phyloP scores from a whole-genome alignment of 2,113 vertebrate species.

The Haemorhous mexicanus region DNA sequence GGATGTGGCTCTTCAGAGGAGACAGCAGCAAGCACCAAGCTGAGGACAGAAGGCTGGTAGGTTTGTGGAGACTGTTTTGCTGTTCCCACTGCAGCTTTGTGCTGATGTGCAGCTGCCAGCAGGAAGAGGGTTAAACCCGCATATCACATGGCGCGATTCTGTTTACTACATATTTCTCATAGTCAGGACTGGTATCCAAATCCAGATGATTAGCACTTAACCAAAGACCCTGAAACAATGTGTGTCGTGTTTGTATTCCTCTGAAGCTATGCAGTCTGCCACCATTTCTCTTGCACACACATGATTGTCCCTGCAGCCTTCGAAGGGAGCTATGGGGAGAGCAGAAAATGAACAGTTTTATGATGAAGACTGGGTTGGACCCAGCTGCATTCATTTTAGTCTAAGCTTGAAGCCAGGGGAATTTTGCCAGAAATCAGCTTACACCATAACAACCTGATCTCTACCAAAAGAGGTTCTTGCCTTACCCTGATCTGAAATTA shows the following conservation, averaged over 20 bases:
- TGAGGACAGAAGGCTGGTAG: not conserved
- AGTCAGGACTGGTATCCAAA: slow-evolving; percentile 24
- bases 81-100: not conserved
- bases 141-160: not conserved
- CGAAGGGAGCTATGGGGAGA: not conserved
- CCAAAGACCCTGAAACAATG: slow-evolving; percentile 25
- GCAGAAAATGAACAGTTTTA: not conserved
- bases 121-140: slow-evolving; percentile 21
- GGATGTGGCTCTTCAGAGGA: not conserved
- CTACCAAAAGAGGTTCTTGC: not conserved
- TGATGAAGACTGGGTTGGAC: not conserved
- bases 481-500: not conserved
- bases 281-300: not conserved
- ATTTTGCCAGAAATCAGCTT: not conserved
- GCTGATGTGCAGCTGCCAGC: not conserved
- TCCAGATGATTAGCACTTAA: slow-evolving; percentile 38
- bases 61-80: not conserved
- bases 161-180: slow-evolving; percentile 29
- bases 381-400: not conserved
- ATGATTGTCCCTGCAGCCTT: not conserved
- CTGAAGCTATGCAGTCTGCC: not conserved
- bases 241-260: not conserved
- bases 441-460: not conserved
- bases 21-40: not conserved
- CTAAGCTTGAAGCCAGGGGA: not conserved